Evolutionary conservation across 64 coral and sea anemone genomes (phyloP).

Genomic region (Porites lutea): DNA sequence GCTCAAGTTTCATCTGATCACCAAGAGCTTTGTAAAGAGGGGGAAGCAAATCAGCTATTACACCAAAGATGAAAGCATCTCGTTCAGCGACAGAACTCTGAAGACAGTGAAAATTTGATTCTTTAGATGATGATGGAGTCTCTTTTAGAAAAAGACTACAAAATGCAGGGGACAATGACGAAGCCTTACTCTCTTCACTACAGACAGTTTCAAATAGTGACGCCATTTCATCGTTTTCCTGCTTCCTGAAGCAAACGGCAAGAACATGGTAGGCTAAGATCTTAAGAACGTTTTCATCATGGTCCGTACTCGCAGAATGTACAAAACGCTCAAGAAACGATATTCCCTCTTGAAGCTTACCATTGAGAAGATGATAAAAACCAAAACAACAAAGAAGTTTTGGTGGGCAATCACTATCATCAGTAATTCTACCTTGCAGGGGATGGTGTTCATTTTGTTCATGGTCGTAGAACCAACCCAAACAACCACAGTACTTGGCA

Average conservation of each 20-base stretch:
- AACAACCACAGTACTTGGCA: not conserved
- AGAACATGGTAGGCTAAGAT: not conserved
- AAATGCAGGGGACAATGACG: not conserved
- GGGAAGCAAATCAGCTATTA: not conserved
- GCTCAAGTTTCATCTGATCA: not conserved
- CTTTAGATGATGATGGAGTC: not conserved
- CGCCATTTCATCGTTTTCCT: not conserved
- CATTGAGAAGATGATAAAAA: not conserved
- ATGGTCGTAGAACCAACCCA: not conserved
- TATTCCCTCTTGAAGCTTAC: slow-evolving; percentile 10
- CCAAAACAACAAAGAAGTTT: not conserved
- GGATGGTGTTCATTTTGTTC: not conserved
- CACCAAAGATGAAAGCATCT: slow-evolving; percentile 9
- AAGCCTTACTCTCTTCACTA: not conserved
- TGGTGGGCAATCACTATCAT: not conserved
- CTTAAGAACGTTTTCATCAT: slow-evolving; percentile 10
- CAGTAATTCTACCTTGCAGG: not conserved
- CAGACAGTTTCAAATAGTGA: not conserved
- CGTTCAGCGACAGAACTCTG: not conserved
- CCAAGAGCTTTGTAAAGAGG: not conserved
- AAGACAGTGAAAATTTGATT: too few species aligned
- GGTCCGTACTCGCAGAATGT: not conserved
- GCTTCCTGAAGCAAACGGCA: slow-evolving; percentile 17
- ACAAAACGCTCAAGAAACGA: not conserved
- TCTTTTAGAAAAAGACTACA: not conserved